phyloP scores from a whole-genome alignment of 2,113 vertebrate genomes.

The Pogona vitticeps region DNA sequence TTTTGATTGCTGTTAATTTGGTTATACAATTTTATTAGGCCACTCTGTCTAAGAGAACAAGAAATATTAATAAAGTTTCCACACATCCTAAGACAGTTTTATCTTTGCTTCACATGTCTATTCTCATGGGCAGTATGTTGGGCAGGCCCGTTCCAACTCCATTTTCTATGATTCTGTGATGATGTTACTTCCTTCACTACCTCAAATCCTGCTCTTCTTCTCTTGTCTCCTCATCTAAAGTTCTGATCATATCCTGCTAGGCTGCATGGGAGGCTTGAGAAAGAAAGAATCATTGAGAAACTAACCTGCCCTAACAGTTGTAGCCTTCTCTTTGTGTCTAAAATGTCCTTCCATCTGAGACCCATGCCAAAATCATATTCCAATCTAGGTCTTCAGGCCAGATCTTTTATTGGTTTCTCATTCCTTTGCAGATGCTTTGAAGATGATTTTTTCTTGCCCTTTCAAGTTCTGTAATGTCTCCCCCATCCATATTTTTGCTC shows the following conservation, averaged over 20 bases:
- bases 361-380: too few species aligned
- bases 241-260: background rate
- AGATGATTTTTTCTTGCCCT: too few species aligned
- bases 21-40: background rate
- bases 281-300: too few species aligned
- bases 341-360: too few species aligned
- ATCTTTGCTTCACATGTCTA: background rate
- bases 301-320: too few species aligned
- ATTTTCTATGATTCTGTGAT: background rate
- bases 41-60: background rate
- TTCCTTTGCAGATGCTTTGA: too few species aligned
- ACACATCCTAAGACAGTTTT: background rate
- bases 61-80: background rate
- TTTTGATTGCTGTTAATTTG: background rate
- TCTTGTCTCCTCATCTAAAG: background rate
- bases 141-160: background rate
- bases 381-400: too few species aligned
- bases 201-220: background rate
- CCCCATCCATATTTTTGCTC: too few species aligned
- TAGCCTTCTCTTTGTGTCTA: too few species aligned
- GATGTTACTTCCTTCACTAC: background rate
- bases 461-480: too few species aligned
- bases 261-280: too few species aligned
- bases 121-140: background rate
- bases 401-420: too few species aligned